Percentiles rank a stretch among this genome's conserved stretches.
These are phyloP conservation scores for Strongylocentrotus purpuratus DNA, from an alignment of 35 echinoderm and acorn worm genomes.

Conservation along the genomic window DNA sequence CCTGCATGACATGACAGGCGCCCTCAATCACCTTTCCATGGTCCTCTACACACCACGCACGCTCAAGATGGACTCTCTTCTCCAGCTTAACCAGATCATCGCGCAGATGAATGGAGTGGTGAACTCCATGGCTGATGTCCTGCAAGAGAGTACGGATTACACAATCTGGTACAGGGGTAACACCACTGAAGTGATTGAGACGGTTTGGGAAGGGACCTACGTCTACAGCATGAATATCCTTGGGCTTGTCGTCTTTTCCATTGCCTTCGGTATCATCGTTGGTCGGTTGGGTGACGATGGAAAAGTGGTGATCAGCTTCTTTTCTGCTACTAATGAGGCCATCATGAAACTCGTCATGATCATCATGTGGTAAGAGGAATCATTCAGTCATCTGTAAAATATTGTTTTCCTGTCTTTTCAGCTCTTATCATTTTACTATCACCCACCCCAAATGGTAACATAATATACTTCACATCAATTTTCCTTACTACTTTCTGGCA, in stretches of 20 bases:
- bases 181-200: constrained; percentile 37
- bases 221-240: constrained; percentile 97
- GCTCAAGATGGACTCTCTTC: constrained; percentile 62
- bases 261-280: constrained; percentile 86
- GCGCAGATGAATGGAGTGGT: constrained; percentile 62
- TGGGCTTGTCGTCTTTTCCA: constrained; percentile 94
- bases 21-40: constrained; percentile 63
- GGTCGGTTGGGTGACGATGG: constrained; percentile 76
- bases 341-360: constrained; percentile 88
- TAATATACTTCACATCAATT: too few species aligned
- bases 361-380: constrained; percentile 92
- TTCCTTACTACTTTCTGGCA: too few species aligned
- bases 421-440: too few species aligned
- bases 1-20: constrained; percentile 63
- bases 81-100: constrained; percentile 71
- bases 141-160: constrained; percentile 63
- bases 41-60: constrained; percentile 61
- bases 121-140: constrained; percentile 52
- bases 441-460: too few species aligned
- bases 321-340: constrained; percentile 77
- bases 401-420: too few species aligned
- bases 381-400: too few species aligned
- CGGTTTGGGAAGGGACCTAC: constrained; percentile 56
- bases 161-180: constrained; percentile 52
- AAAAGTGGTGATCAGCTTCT: constrained; percentile 74